These are phyloP conservation scores for Zonitis immaculata DNA, from an alignment of 2,888 invertebrate genomes.

Conservation along the genomic window DNA sequence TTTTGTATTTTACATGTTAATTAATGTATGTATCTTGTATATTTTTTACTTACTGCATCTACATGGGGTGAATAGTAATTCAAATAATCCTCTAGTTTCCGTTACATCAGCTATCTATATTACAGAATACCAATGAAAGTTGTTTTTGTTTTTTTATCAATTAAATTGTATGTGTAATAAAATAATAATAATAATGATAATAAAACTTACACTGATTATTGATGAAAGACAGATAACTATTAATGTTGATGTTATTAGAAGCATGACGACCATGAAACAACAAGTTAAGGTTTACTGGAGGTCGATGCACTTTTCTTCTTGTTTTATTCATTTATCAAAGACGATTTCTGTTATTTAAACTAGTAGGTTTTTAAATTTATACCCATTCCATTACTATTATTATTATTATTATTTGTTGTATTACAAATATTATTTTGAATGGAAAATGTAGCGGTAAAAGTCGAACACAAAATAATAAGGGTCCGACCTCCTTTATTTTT, in stretches of 20 bases:
- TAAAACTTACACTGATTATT: background rate
- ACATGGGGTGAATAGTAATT: constrained; percentile 34
- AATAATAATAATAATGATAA: no score
- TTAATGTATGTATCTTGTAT: no score
- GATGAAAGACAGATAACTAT: background rate
- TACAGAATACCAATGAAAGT: no score
- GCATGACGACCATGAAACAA: constrained; percentile 12
- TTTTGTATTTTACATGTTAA: no score
- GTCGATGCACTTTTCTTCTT: constrained; percentile 15
- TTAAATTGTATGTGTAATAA: no score
- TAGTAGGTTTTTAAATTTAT: background rate
- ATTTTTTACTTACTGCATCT: constrained; percentile 42
- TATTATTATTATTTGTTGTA: no score
- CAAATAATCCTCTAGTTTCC: constrained; percentile 27
- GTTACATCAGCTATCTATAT: no score
- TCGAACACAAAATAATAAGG: no score
- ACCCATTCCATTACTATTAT: no score
- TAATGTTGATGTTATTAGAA: background rate
- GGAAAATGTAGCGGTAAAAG: background rate
- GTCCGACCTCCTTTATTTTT: no score
- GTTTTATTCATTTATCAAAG: background rate
- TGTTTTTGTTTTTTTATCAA: no score
- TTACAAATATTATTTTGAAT: no score
- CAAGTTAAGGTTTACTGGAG: constrained; percentile 8
- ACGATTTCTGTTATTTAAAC: background rate